phyloP scores from a whole-genome alignment of 2,888 invertebrate species.

The Dendrolimus houi region DNA sequence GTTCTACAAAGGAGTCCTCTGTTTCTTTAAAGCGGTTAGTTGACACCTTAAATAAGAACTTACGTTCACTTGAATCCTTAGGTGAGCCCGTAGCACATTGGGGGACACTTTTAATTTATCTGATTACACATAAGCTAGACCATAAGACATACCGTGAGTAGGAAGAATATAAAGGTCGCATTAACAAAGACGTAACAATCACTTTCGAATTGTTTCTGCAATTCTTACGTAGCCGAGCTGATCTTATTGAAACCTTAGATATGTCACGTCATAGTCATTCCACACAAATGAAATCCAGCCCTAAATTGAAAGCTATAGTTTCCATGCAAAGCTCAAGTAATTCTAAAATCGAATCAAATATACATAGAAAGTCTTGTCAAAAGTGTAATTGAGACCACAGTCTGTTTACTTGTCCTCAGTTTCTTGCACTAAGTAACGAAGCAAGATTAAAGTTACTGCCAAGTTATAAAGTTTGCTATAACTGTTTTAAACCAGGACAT shows the following conservation, averaged over 20 bases:
- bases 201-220: neutral
- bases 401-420: neutral
- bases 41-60: too few relatives aligned
- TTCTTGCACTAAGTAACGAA: neutral
- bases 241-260: neutral
- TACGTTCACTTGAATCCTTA: too few relatives aligned
- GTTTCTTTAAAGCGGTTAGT: too few relatives aligned
- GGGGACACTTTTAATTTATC: too few relatives aligned
- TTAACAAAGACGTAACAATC: too few relatives aligned
- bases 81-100: too few relatives aligned
- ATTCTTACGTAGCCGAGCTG: neutral
- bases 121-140: too few relatives aligned
- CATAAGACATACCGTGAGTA: too few relatives aligned
- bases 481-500: slow-evolving; percentile 15
- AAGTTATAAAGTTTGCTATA: slow-evolving; percentile 14
- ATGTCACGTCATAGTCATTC: neutral
- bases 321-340: neutral
- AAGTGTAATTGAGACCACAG: neutral
- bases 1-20: too few relatives aligned
- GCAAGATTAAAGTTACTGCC: neutral
- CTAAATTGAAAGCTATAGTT: neutral
- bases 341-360: neutral
- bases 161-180: too few relatives aligned
- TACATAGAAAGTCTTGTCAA: neutral
- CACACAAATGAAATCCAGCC: neutral